These are phyloP conservation scores for Chaetorhynchus papuensis DNA, from an alignment of 2,113 vertebrate species.

Conservation along the genomic window DNA sequence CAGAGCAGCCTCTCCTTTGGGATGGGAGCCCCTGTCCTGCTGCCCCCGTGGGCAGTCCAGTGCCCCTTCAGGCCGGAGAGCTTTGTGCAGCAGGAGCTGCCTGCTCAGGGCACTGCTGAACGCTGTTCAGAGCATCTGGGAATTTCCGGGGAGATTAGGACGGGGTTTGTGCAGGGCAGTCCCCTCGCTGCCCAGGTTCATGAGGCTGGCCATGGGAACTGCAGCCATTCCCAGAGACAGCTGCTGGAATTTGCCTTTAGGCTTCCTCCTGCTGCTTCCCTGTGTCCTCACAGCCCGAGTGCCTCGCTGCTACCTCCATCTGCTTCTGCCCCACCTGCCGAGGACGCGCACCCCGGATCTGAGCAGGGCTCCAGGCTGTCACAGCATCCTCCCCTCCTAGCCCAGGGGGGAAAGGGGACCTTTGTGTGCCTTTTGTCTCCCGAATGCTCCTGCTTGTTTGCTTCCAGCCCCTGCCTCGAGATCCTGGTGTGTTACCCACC, in stretches of 20 bases:
- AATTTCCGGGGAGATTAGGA: background rate
- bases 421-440: background rate
- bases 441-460: accelerated
- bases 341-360: background rate
- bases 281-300: background rate
- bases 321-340: background rate
- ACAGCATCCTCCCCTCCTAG: background rate
- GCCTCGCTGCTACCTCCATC: background rate
- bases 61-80: background rate
- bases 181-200: background rate
- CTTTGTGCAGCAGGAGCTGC: background rate
- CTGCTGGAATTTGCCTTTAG: background rate
- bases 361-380: background rate
- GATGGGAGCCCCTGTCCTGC: background rate
- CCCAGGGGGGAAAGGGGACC: background rate
- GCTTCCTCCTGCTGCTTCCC: background rate
- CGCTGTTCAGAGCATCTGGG: background rate
- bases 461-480: background rate
- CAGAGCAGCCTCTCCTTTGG: background rate
- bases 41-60: accelerated
- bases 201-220: background rate
- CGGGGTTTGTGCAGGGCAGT: background rate
- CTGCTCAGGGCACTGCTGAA: background rate
- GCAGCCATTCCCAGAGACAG: background rate
- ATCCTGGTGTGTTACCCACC: no score